Base-by-base conservation (phyloP, 2,888 invertebrate species). In the Orthosia incerta region DNA sequence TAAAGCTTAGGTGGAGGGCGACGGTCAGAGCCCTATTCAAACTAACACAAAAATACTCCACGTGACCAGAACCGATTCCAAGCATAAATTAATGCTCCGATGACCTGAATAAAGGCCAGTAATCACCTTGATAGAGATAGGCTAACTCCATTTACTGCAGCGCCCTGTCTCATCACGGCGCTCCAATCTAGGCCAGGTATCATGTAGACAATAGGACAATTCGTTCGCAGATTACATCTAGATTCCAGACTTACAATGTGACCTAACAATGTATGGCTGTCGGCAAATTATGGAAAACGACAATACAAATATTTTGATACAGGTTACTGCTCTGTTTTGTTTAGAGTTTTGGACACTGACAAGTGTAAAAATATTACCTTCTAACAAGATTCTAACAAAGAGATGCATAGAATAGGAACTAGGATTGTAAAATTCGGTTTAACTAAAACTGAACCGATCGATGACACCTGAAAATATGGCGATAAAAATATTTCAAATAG, bases 191-290 rank as follows among this genome's bases (percentile, higher is more conserved):
- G 83, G 83, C 60, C 75, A 83, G 76, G 74, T 74, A 69, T 59
- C 76, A 72, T 60, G 66, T 55, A 74, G 72, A 82, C 79, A 83
- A 82, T 85, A 79, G 74, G 73, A 82, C 67, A 71, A 82, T 79
- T 76, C 70, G 71, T 80, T 55, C n/a, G n/a, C 15, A 62, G 76
- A 82, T 83, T 63, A 70, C 48, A 79, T 74, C 74, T 79, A 73
- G 70, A 81, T 66, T 76, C 76, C 39, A 74, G 67, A 39, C 18
- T 66, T 26, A 56, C 12, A 63, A 23, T 51, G 59, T 75, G 70
- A 74, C n/a, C 74, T 71, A 66, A 71, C 60, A 70, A 69, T 56
- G 59, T 64, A 4, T n/a, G 56, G 46, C 61, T 50, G 65, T 69
- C 59, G 45, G 23, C 57, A 50, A 65, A 23, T 46, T 31, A 50